Conservation (phyloP, 2,113 vertebrate genomes). For the Cryptotis parvus region DNA sequence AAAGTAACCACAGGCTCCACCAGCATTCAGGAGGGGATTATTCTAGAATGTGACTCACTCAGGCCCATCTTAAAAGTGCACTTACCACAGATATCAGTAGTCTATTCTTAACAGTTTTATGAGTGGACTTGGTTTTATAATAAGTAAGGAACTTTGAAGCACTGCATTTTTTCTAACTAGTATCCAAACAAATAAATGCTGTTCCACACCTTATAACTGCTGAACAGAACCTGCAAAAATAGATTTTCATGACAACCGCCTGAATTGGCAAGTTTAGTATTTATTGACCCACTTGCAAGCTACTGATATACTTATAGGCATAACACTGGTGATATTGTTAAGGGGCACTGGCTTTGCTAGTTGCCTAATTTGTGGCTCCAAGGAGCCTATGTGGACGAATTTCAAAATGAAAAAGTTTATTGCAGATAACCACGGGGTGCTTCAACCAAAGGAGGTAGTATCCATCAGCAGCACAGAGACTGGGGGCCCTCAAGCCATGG, state of each 20-base stretch:
- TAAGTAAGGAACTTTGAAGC: neutral
- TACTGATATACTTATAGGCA: neutral
- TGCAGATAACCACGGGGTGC: neutral
- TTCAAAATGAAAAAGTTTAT: neutral
- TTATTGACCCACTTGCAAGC: neutral
- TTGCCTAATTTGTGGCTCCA: neutral
- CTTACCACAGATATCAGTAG: neutral
- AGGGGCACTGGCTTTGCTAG: neutral
- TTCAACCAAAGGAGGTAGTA: neutral
- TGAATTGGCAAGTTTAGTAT: neutral
- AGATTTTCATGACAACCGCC: slow-evolving; percentile 11
- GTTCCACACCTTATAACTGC: neutral
- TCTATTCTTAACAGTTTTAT: neutral
- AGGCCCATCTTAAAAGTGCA: neutral
- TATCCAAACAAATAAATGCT: slow-evolving; percentile 1
- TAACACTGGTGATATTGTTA: neutral
- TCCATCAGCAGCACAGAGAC: neutral
- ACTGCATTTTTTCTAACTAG: neutral
- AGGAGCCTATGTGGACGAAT: neutral
- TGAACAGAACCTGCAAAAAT: neutral
- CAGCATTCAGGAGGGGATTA: neutral
- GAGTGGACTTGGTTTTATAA: slow-evolving; percentile 41
- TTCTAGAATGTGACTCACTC: neutral
- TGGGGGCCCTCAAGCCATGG: accelerated
- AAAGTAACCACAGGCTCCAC: neutral